phyloP scores from a whole-genome alignment of 2,113 vertebrate genomes.

The Ascaphus truei region DNA sequence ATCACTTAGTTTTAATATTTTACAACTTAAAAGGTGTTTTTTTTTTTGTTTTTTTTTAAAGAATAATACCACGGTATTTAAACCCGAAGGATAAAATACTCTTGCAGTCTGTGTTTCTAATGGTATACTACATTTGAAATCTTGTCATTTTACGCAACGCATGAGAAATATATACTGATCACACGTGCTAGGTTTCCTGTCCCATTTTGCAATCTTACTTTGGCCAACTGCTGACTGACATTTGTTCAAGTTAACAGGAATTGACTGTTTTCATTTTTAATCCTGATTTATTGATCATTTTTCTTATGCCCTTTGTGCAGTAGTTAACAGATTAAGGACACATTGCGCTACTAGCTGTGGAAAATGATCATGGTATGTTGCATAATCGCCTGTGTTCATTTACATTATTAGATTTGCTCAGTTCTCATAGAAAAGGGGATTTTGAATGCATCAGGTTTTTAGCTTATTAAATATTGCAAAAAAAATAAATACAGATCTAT shows the following conservation, averaged over 20 bases:
- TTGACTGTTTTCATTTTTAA: conserved; percentile 45
- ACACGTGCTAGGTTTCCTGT: accelerated
- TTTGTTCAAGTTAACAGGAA: conserved; percentile 45
- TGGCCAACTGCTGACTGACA: conserved; percentile 39
- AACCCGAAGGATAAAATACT: no score
- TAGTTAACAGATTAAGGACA: conserved; percentile 46
- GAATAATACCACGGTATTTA: no score
- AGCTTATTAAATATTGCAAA: no score
- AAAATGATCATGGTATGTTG: conserved; percentile 37
- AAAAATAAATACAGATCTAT: no score
- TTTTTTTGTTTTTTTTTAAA: no score
- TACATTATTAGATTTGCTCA: conserved; percentile 13
- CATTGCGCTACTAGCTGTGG: conserved; percentile 48
- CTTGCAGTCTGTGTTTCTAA: no score
- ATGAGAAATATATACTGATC: background rate
- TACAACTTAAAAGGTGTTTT: no score
- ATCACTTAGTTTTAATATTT: no score
- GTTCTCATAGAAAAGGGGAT: no score
- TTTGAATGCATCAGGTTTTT: no score
- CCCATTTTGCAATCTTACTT: conserved; percentile 34
- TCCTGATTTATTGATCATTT: conserved; percentile 45
- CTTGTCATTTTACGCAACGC: background rate
- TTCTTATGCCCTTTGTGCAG: conserved; percentile 47
- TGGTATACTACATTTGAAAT: no score
- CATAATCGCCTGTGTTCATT: conserved; percentile 25